Evolutionary conservation across 2,113 vertebrate species (phyloP), one percentile per base, ranked within the genome.

Genomic region (Oryzias celebensis): DNA sequence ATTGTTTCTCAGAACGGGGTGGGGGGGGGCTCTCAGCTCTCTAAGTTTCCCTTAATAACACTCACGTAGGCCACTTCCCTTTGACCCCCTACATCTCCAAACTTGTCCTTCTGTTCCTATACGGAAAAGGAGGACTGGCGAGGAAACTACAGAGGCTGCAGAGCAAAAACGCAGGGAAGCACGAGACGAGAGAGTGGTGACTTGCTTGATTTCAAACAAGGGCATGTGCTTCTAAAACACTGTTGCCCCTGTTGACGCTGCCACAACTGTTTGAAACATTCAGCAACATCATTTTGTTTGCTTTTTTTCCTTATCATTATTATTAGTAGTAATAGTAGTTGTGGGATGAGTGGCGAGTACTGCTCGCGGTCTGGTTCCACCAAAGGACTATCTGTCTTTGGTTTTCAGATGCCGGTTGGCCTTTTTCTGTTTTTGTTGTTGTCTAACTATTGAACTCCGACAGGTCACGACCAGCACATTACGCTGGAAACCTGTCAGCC

Each of bases 91-190:
- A 71, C 77, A 80, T 81, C 72, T 78, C 73, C 49, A 83, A 65
- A 79, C 90, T 86, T 86, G 68, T 74, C 80, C 87, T 59, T 56
- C 8, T 84, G 88, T 92, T 92, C 86, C 89, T 86, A 71, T 90
- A 86, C 88, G 90, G 93, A 93, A 94, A 92, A 79, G 85, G 78
- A 77, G 87, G 82, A 85, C 89, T 87, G 92, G 87, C 87, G 85
- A 92, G 94, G 93, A 94, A 94, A 90, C 76, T 82, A 84, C 75
- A 16, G 68, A 78, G 77, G 89, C 81, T 78, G 78, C 42, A 58
- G 75, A 80, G 87, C 81, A 58, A 24, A 83, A 65, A 76, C 67
- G 76, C 87, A 89, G 92, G 87, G 86, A 85, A 85, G 18, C 12
- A 77, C 59, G 80, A 87, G 10, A 77, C 58, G 80, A 87, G 82